Evolutionary conservation across 2,797 vertebrate species (phyloP).

Genomic region (Simalia tracyae): DNA sequence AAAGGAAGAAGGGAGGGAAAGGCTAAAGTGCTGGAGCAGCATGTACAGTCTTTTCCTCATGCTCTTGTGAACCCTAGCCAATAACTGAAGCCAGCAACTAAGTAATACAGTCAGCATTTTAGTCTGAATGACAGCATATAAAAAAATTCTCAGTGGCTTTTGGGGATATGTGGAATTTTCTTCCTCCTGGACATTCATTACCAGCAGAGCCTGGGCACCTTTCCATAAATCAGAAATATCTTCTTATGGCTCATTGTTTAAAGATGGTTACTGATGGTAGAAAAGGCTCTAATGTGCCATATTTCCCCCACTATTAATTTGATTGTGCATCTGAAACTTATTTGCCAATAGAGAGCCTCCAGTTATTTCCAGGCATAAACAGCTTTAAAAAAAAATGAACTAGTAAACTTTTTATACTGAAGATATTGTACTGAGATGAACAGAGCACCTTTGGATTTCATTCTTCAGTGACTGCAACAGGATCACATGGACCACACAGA

Average conservation of each 20-base stretch:
- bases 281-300: background rate
- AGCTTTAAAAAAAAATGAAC: background rate
- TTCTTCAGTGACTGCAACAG: background rate
- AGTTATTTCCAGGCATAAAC: background rate
- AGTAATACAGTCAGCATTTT: background rate
- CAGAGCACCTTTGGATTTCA: background rate
- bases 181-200: background rate
- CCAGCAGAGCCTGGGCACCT: background rate
- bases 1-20: background rate
- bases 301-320: background rate
- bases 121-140: background rate
- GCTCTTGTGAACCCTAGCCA: background rate
- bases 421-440: background rate
- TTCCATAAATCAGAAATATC: background rate
- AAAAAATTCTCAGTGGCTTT: background rate
- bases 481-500: background rate
- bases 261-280: background rate
- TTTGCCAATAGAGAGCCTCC: background rate
- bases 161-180: background rate
- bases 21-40: background rate
- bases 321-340: background rate
- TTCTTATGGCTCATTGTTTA: background rate
- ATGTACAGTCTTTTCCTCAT: background rate
- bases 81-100: background rate
- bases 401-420: background rate